phyloP scores from a whole-genome alignment of 2,888 invertebrate species.

The Eugnorisma glareosa region DNA sequence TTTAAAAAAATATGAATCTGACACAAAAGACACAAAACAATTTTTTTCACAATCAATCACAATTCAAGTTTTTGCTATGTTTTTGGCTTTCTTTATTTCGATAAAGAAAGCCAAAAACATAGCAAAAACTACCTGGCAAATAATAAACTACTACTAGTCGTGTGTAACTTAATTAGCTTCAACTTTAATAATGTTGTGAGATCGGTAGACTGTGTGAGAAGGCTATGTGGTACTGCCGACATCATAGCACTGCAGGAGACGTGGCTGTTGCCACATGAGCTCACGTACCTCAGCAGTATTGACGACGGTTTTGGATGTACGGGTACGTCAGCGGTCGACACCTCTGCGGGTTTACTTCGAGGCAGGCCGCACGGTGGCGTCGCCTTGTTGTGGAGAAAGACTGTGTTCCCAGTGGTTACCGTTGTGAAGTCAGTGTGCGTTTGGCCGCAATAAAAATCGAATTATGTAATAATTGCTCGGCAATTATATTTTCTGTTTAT shows the following conservation, averaged over 20 bases:
- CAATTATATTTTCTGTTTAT: constrained; percentile 3
- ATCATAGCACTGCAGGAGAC: background rate
- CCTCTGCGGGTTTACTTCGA: background rate
- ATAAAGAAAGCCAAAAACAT: too few species aligned
- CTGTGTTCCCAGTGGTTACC: background rate
- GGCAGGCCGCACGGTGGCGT: background rate
- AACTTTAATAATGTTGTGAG: background rate
- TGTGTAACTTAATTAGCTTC: background rate
- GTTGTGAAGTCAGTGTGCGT: background rate
- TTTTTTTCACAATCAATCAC: too few species aligned
- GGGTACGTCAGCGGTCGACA: background rate
- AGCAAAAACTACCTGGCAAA: too few species aligned
- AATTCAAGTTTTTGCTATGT: too few species aligned
- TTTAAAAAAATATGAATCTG: too few species aligned
- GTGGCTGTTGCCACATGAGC: too few species aligned
- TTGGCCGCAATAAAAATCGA: background rate
- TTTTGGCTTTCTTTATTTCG: too few species aligned
- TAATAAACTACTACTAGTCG: too few species aligned
- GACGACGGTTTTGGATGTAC: background rate
- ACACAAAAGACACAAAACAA: too few species aligned
- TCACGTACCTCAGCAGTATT: too few species aligned
- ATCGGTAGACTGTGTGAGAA: background rate
- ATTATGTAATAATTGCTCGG: background rate
- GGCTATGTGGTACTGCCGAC: background rate
- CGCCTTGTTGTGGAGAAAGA: background rate